A percentile compares a stretch with the other conserved stretches of the same genome.
phyloP scores from a whole-genome alignment of 2,113 vertebrate genomes.

The Egretta garzetta region DNA sequence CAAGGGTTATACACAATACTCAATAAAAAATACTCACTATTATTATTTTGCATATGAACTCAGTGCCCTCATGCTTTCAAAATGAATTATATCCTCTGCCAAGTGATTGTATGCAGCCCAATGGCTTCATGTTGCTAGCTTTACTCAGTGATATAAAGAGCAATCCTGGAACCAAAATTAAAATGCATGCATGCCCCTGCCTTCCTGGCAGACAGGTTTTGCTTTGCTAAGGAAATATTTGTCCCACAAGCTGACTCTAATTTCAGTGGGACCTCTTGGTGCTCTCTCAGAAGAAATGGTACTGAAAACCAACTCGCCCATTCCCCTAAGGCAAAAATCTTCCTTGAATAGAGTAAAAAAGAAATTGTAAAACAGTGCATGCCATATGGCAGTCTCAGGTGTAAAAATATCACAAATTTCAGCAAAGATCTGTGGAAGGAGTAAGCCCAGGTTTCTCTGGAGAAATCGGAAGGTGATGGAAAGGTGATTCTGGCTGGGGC shows the following conservation, averaged over 20 bases:
- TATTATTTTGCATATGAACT: background rate
- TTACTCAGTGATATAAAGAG: background rate
- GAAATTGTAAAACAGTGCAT: background rate
- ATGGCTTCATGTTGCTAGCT: background rate
- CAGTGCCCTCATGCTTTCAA: background rate
- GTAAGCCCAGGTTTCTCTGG: background rate
- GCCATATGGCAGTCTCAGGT: background rate
- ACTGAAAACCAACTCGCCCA: fast-evolving
- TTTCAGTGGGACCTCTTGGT: background rate
- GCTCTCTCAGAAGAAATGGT: background rate
- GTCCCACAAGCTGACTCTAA: background rate
- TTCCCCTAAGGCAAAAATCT: background rate
- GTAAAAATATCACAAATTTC: background rate
- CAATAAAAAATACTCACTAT: background rate
- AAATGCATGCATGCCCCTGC: background rate
- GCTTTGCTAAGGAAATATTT: background rate
- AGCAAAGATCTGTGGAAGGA: background rate
- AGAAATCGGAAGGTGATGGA: background rate
- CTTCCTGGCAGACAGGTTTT: background rate
- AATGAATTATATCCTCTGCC: background rate
- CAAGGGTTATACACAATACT: background rate
- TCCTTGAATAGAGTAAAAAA: background rate
- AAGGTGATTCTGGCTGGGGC: background rate
- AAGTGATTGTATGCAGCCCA: background rate
- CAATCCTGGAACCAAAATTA: background rate